A percentile compares a stretch with the other conserved stretches of the same genome.
Evolutionary conservation across 1,140 invertebrate genomes (phyloP).

Genomic region (Zaprionus ornatus): DNA sequence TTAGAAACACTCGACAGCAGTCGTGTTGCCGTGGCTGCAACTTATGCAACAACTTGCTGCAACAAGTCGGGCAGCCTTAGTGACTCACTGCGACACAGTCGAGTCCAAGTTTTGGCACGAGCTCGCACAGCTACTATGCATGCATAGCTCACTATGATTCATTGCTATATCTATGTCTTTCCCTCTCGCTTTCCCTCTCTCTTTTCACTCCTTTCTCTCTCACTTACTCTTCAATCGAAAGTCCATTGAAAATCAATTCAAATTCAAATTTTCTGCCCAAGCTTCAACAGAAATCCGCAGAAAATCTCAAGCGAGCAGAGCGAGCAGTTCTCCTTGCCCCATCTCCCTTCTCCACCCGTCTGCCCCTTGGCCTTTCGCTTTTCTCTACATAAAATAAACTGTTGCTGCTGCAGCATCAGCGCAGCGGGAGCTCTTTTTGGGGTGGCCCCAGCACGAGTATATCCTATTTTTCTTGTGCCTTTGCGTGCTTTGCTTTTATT

Average conservation of each 20-base stretch:
- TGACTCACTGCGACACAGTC: constrained; percentile 49
- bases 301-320: not conserved
- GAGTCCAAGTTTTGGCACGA: constrained; percentile 38
- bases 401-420: constrained; percentile 52
- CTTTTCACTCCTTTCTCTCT: not conserved
- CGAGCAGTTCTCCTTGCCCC: not conserved
- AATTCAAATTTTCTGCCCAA: constrained; percentile 20
- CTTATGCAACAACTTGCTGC: constrained; percentile 66
- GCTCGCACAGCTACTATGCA: too few species aligned
- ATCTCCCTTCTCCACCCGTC: not conserved
- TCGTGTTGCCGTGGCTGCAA: constrained; percentile 34
- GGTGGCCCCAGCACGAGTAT: constrained; percentile 36
- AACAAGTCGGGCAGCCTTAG: constrained; percentile 48
- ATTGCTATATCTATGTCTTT: not conserved
- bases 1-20: constrained; percentile 48
- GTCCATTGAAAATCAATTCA: constrained; percentile 14
- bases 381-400: constrained; percentile 66
- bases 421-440: constrained; percentile 26
- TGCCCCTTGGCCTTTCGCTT: constrained; percentile 12
- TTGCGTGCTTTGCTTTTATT: constrained; percentile 59
- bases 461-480: constrained; percentile 38
- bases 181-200: not conserved
- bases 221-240: not conserved
- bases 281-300: not conserved
- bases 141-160: not conserved